Evolutionary conservation across 2,113 vertebrate genomes (phyloP).

Genomic region (Columba livia): DNA sequence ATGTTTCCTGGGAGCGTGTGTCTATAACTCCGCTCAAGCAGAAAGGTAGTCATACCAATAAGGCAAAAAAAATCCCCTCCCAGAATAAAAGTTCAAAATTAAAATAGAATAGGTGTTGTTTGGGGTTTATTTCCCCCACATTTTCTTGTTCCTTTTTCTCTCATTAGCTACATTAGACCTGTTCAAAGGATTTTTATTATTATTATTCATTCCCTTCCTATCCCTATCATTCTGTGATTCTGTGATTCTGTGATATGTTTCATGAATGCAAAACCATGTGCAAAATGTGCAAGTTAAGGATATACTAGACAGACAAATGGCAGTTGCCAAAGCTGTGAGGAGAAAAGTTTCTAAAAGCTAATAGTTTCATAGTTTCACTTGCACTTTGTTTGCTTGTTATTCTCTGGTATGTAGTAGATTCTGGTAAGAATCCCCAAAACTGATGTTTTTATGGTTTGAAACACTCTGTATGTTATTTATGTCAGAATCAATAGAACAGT

Average conservation of each 20-base stretch:
- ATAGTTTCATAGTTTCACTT: background rate
- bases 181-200: background rate
- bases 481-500: slow-evolving; percentile 8
- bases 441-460: background rate
- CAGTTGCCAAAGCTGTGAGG: background rate
- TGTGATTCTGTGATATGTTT: background rate
- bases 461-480: background rate
- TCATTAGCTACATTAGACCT: background rate
- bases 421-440: background rate
- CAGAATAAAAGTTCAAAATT: background rate
- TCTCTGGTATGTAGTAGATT: background rate
- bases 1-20: background rate
- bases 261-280: background rate
- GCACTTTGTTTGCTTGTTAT: background rate
- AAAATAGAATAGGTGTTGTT: background rate
- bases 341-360: background rate
- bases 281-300: background rate
- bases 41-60: background rate
- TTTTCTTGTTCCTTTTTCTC: background rate
- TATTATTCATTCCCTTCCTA: background rate
- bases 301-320: background rate
- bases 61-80: background rate
- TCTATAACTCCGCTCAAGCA: background rate
- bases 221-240: no score
- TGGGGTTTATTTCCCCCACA: background rate